Conservation (phyloP, 2,888 invertebrate genomes). For the Eledone cirrhosa region DNA sequence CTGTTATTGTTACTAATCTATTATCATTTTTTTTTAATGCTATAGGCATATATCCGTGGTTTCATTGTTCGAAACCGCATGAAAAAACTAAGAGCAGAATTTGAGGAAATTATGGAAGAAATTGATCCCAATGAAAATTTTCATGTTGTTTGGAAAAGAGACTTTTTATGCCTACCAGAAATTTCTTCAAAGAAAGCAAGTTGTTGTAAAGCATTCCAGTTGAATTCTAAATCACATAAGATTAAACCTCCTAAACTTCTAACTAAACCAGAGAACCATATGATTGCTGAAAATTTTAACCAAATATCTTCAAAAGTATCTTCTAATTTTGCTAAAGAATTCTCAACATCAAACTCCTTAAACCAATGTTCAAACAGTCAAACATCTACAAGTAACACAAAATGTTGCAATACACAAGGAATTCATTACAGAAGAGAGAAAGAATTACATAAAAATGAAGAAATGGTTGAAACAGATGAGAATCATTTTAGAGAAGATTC, state of each 20-base stretch:
- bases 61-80: constrained; percentile 42
- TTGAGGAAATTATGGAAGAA: constrained; percentile 36
- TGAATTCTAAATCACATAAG: not conserved
- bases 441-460: too few relatives aligned
- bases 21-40: constrained; percentile 23
- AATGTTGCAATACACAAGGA: too few relatives aligned
- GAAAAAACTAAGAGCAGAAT: constrained; percentile 36
- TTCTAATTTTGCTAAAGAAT: too few relatives aligned
- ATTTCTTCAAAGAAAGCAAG: not conserved
- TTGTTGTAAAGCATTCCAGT: not conserved
- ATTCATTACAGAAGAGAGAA: too few relatives aligned
- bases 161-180: constrained; percentile 34
- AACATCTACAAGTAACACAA: too few relatives aligned
- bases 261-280: too few relatives aligned
- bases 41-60: constrained; percentile 45
- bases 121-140: constrained; percentile 36
- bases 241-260: not conserved
- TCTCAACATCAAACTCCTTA: too few relatives aligned
- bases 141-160: constrained; percentile 34
- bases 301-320: too few relatives aligned
- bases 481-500: too few relatives aligned
- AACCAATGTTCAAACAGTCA: too few relatives aligned
- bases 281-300: too few relatives aligned
- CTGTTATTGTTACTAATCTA: not conserved
- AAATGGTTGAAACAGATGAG: too few relatives aligned